These are phyloP conservation scores for Taeniopygia guttata DNA, from an alignment of 2,797 vertebrate genomes.

Conservation along the genomic window DNA sequence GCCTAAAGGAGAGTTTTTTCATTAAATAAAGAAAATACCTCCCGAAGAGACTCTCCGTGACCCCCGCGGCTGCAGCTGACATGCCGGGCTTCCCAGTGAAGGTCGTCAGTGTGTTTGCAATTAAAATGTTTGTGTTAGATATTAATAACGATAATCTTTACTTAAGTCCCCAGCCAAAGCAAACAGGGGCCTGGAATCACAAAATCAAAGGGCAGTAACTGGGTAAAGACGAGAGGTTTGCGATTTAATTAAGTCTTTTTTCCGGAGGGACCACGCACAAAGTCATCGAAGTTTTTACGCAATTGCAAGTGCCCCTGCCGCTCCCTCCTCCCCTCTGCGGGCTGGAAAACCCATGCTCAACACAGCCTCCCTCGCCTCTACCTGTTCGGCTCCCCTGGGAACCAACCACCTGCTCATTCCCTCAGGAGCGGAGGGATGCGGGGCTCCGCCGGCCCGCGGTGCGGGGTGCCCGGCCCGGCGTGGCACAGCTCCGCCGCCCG, in stretches of 20 bases:
- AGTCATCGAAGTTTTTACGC: not conserved
- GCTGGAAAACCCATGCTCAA: not conserved
- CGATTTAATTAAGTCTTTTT: constrained; percentile 54
- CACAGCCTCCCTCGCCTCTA: not conserved
- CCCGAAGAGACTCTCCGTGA: constrained; percentile 61
- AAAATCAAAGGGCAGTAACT: constrained; percentile 58
- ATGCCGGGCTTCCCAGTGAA: constrained; percentile 40
- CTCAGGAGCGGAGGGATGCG: not conserved
- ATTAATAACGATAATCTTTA: constrained; percentile 73
- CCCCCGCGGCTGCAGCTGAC: constrained; percentile 45
- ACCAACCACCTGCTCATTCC: not conserved
- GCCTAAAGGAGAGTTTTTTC: constrained; percentile 30
- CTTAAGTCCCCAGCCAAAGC: constrained; percentile 64
- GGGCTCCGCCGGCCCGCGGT: not conserved
- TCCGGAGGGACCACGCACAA: not conserved
- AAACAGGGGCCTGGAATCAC: constrained; percentile 55
- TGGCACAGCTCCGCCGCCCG: not conserved
- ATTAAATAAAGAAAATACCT: constrained; percentile 73
- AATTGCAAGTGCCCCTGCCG: not conserved
- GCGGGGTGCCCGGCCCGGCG: no score
- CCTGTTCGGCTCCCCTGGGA: not conserved
- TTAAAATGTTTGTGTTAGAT: constrained; percentile 74
- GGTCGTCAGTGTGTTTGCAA: constrained; percentile 66
- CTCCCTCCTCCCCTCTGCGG: not conserved
- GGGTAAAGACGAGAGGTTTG: constrained; percentile 48